A percentile compares a stretch with the other conserved stretches of the same genome.
Conservation (phyloP, 2,113 vertebrate genomes). For the Chauna torquata region DNA sequence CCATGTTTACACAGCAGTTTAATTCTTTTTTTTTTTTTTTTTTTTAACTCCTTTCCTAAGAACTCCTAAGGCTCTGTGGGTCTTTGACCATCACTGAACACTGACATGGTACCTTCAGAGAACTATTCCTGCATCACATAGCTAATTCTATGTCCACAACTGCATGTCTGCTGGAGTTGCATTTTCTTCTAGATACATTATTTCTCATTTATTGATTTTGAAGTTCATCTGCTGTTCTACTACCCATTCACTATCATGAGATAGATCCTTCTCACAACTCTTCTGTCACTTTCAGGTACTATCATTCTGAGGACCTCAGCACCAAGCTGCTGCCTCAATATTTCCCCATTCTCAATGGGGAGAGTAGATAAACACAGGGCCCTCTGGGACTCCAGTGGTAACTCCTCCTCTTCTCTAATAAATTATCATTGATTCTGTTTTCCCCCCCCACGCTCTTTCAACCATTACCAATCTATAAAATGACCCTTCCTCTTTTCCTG, state of each 20-base stretch:
- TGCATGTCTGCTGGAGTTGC: not conserved
- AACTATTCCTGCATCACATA: not conserved
- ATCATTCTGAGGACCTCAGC: not conserved
- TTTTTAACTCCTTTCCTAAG: not conserved
- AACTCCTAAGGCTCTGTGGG: not conserved
- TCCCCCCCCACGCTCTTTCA: not conserved
- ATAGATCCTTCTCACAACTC: not conserved
- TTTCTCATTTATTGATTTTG: not conserved
- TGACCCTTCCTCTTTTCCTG: not conserved
- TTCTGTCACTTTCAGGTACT: not conserved
- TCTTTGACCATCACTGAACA: not conserved
- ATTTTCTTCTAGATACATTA: not conserved
- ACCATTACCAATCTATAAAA: not conserved
- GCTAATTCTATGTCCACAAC: not conserved
- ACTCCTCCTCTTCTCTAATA: not conserved
- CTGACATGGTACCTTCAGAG: not conserved
- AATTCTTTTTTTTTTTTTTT: not conserved
- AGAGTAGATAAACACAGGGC: not conserved
- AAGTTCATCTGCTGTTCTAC: not conserved
- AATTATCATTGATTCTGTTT: not conserved
- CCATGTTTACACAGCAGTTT: not conserved
- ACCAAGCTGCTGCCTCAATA: not conserved
- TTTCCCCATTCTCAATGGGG: not conserved
- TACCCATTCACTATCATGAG: not conserved
- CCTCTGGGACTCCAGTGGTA: not conserved